Percentiles rank a stretch among this genome's conserved stretches.
Conservation (phyloP, 2,888 invertebrate species). For the Glyphotaelius pellucidus region DNA sequence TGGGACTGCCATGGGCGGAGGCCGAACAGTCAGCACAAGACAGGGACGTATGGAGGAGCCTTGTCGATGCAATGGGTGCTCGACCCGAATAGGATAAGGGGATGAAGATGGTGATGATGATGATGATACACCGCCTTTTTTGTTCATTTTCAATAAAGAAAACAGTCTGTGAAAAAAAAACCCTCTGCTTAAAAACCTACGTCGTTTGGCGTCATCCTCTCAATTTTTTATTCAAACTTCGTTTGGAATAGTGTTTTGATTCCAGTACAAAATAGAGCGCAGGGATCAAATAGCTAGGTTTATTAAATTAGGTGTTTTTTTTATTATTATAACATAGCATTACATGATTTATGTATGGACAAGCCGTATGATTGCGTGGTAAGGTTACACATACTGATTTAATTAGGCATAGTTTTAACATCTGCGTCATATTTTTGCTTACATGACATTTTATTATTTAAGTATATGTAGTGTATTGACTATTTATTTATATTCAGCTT, state of each 20-base stretch:
- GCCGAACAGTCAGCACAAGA: too few relatives aligned
- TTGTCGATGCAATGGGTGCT: too few relatives aligned
- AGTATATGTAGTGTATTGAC: too few relatives aligned
- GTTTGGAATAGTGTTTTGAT: background rate
- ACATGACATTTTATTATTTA: background rate
- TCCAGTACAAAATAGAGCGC: background rate
- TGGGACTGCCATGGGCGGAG: too few relatives aligned
- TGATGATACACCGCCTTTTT: too few relatives aligned
- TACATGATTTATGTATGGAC: background rate
- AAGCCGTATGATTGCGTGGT: background rate
- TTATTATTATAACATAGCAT: background rate
- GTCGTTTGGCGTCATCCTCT: background rate
- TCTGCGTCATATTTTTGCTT: background rate
- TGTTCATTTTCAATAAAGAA: too few relatives aligned
- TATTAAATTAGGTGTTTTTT: background rate
- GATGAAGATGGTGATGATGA: too few relatives aligned
- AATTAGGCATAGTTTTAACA: background rate
- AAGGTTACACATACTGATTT: background rate
- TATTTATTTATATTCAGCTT: too few relatives aligned
- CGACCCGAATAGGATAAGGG: too few relatives aligned
- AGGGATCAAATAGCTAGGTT: background rate
- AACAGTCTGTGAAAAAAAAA: too few relatives aligned
- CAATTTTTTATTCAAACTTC: background rate
- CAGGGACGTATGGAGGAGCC: too few relatives aligned
- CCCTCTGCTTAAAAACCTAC: background rate